Evolutionary conservation across 1,140 invertebrate genomes (phyloP).

Genomic region (Ladona fulva): DNA sequence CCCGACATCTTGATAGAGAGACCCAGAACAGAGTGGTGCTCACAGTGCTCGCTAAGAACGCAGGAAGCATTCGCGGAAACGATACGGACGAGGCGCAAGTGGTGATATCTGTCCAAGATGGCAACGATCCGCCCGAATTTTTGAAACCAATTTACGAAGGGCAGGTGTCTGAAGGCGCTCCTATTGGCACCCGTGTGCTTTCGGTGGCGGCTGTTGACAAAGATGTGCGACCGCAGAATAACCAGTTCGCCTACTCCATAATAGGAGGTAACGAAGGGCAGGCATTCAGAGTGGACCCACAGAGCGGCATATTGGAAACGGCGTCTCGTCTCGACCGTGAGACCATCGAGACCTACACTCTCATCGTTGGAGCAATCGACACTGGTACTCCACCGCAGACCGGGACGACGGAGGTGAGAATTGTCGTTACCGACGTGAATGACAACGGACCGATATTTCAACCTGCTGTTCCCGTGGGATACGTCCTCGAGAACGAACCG

Average conservation of each 20-base stretch:
- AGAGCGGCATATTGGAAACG: slow-evolving; percentile 72
- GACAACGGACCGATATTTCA: slow-evolving; percentile 87
- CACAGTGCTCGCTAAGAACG: slow-evolving; percentile 90
- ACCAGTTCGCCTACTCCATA: slow-evolving; percentile 86
- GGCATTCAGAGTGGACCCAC: slow-evolving; percentile 81
- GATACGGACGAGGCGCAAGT: slow-evolving; percentile 93
- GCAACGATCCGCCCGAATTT: slow-evolving; percentile 92
- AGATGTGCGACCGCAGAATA: slow-evolving; percentile 82
- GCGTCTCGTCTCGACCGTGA: slow-evolving; percentile 72
- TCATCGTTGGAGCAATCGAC: slow-evolving; percentile 86
- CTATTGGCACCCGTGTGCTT: slow-evolving; percentile 59
- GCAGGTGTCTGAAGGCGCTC: slow-evolving; percentile 65
- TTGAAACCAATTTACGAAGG: slow-evolving; percentile 62
- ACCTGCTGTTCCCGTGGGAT: slow-evolving; percentile 55
- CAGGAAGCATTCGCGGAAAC: slow-evolving; percentile 82
- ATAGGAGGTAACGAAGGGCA: slow-evolving; percentile 72
- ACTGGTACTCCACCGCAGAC: slow-evolving; percentile 78
- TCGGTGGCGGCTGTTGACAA: slow-evolving; percentile 82
- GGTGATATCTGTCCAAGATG: slow-evolving; percentile 86
- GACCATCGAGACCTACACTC: slow-evolving; percentile 58
- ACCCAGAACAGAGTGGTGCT: slow-evolving; percentile 82
- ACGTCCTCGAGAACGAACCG: slow-evolving; percentile 81
- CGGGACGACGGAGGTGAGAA: slow-evolving; percentile 70
- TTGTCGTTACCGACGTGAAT: slow-evolving; percentile 76
- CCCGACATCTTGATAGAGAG: slow-evolving; percentile 75